Evolutionary conservation across 2,113 vertebrate species (phyloP), one percentile per base, ranked within the genome.

Genomic region (Pterocles burchelli): DNA sequence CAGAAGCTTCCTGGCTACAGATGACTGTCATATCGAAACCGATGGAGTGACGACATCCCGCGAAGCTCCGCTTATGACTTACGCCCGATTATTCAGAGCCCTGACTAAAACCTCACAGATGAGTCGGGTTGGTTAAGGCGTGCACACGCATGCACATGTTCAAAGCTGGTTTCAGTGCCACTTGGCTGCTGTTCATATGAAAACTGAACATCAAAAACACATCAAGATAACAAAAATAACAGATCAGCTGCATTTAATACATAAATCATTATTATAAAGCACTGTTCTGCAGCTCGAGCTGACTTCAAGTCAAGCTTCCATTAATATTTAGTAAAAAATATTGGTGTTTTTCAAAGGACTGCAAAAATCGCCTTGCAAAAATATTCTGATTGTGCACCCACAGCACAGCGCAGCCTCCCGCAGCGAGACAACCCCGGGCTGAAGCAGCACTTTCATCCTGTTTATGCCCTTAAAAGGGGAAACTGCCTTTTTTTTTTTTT

Each of bases 401-500:
- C 36, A 82, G 80, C 2, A 0, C 61, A 72, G 77, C 5, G n/a
- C 73, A 91, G 73, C 73, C 77, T 89, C 77, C 8, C 0, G 2
- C 65, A 72, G 70, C 1, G 12, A 78, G 84, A 87, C 70, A 68
- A 7, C 41, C 65, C 45, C 1, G 0, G 58, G 84, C 89, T 96
- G 89, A 72, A 89, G 86, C 86, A 95, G 73, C 73, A 74, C 77
- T 92, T 96, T 71, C 89, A 93, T 95, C 89, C 91, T 91, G 87
- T 92, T 95, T 91, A 38, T 92, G 70, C 83, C 87, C 74, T 91
- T 92, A 95, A 87, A 92, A 93, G 84, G 91, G 95, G 88, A 93
- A 96, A 88, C 66, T 49, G 79, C 31, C 9, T 19, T n/a, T 45
- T 25, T 31, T 33, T 41, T 28, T 70, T 14, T 11, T 67, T 52